Evolutionary conservation across 35 echinoderm and acorn worm genomes (phyloP).

Genomic region (Holothuria glaberrima): DNA sequence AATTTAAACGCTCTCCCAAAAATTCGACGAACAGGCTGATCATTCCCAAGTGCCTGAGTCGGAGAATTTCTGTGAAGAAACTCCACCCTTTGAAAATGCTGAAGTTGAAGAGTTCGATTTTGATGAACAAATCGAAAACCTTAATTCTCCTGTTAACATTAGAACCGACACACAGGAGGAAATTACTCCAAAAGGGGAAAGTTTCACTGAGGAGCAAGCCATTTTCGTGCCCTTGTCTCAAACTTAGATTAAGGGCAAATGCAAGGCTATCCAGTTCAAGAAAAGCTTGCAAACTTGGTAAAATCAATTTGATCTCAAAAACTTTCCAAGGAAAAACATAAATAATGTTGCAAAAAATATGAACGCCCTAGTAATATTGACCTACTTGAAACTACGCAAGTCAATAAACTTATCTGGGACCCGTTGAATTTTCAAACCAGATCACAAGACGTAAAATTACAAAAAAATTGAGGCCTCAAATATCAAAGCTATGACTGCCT

Average conservation of each 20-base stretch:
- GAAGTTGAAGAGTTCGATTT: not conserved
- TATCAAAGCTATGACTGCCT: not conserved
- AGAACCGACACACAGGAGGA: not conserved
- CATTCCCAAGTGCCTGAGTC: not conserved
- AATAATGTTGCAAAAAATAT: no score
- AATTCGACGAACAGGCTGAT: conserved; percentile 1
- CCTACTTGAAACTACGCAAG: no score
- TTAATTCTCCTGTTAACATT: conserved; percentile 13
- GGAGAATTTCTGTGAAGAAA: conserved; percentile 2
- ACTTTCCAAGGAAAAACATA: no score
- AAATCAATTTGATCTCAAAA: no score
- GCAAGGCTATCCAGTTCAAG: no score
- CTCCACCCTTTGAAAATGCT: conserved; percentile 1
- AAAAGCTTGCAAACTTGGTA: no score
- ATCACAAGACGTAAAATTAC: conserved; percentile 4
- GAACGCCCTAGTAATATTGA: no score
- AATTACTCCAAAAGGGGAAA: conserved; percentile 6
- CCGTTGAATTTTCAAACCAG: not conserved
- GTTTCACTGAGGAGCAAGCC: not conserved
- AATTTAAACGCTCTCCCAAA: not conserved
- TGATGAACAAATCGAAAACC: conserved; percentile 1
- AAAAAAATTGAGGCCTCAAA: not conserved
- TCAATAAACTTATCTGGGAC: not conserved
- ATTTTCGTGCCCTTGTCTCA: not conserved
- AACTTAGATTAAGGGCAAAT: no score